Evolutionary conservation across 2,888 invertebrate genomes (phyloP), one percentile per base, ranked within the genome.

Genomic region (Eilema depressum): DNA sequence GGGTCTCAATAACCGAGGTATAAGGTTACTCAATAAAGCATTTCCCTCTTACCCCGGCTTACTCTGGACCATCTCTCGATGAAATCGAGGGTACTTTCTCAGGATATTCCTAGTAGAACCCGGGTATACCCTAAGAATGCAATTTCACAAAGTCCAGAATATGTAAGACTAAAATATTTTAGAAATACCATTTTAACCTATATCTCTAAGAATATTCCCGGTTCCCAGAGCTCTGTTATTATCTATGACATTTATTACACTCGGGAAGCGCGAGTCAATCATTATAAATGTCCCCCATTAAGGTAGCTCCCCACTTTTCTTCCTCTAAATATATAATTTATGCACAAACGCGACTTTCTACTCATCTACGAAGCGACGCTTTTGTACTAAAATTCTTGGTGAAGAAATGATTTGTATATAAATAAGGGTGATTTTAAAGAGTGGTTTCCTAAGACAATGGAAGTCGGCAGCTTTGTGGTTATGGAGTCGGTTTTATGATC

Each of bases 231-330:
- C 25, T n/a, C 33, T 23, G 10, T 23, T 37, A 63, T 17, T 17
- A 25, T 41, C 10, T 63, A 33, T 63, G 23, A 37, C 63, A 63
- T 63, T 63, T 63, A 37, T 63, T 30, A 63, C 17, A 8, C 63
- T 12, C 23, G 5, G 23, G 23, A 25, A 37, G n/a, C 10, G 3
- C 14, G n/a, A n/a, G 63, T 63, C 63, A 37, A 63, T 63, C 63
- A 63, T 37, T 37, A 63, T 63, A 41, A 63, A 63, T 41, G 63
- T 11, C 33, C 63, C n/a, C 11, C 63, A 37, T 63, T 63, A 63
- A 41, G 33, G 61, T 61, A n/a, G 28, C 30, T 30, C 14, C 37
- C 14, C 63, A 63, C 23, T 23, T 63, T 63, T 63, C 63, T 25
- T 63, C 7, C 63, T 41, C 53, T 53, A n/a, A 37, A 63, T n/a